Evolutionary conservation across 1,140 invertebrate genomes (phyloP).

Genomic region (Bathynomus jamesi): DNA sequence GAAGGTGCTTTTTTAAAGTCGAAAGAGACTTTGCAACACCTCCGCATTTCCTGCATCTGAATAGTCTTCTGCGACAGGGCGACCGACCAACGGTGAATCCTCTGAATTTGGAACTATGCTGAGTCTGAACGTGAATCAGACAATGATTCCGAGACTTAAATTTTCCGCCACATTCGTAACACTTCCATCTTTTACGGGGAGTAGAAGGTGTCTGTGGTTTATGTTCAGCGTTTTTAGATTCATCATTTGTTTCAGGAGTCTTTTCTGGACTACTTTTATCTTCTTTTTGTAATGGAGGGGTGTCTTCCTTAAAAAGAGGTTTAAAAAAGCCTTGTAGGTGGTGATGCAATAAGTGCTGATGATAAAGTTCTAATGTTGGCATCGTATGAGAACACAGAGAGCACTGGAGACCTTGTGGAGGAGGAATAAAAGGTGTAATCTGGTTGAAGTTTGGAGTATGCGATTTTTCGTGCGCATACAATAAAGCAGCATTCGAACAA

Average conservation of each 20-base stretch:
- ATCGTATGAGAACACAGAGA: slow-evolving; percentile 54
- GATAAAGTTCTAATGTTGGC: slow-evolving; percentile 50
- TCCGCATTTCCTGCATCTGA: slow-evolving; percentile 59
- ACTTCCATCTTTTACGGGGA: slow-evolving; percentile 37
- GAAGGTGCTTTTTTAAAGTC: slow-evolving; percentile 58
- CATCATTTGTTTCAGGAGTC: background rate
- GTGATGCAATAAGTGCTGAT: slow-evolving; percentile 55
- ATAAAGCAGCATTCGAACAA: slow-evolving; percentile 22
- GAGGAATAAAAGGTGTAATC: slow-evolving; percentile 6
- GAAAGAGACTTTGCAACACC: slow-evolving; percentile 55
- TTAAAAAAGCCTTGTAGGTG: slow-evolving; percentile 50
- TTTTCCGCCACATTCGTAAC: slow-evolving; percentile 46
- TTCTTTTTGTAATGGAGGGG: background rate
- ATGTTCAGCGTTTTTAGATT: background rate
- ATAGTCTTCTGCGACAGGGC: slow-evolving; percentile 25
- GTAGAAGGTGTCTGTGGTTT: background rate
- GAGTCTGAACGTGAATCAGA: slow-evolving; percentile 43
- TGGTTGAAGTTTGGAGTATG: slow-evolving; percentile 17
- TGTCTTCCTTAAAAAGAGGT: slow-evolving; percentile 35
- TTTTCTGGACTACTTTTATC: background rate
- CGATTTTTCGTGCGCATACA: slow-evolving; percentile 23
- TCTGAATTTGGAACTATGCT: slow-evolving; percentile 39
- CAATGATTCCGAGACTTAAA: slow-evolving; percentile 44
- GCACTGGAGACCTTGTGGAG: slow-evolving; percentile 46
- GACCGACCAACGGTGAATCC: slow-evolving; percentile 15